Percentiles rank a stretch among this genome's conserved stretches.
Conservation (phyloP, 2,797 vertebrate genomes). For the Allobates femoralis region DNA sequence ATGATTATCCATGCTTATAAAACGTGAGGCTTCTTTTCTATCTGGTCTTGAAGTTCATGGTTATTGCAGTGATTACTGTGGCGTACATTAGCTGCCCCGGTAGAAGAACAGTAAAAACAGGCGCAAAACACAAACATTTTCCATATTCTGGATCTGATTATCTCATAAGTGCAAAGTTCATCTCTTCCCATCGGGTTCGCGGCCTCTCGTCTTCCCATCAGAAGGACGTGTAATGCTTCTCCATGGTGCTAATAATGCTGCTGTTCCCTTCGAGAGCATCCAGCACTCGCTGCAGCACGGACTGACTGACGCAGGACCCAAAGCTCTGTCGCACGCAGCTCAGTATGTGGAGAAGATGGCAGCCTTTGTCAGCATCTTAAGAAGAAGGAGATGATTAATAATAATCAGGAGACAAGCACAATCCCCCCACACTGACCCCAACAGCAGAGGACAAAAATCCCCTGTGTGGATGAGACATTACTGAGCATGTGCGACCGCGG, state of each 20-base stretch:
- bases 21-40: neutral
- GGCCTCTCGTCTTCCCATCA: constrained; percentile 65
- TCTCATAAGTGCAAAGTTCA: neutral
- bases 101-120: neutral
- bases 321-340: constrained; percentile 81
- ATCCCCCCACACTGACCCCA: too few species aligned
- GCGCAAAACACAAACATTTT: too few species aligned
- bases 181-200: neutral
- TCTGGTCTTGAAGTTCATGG: neutral
- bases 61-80: neutral
- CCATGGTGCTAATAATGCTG: constrained; percentile 87
- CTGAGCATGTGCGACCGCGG: too few species aligned
- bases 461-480: too few species aligned
- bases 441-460: too few species aligned
- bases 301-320: constrained; percentile 79
- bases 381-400: constrained; percentile 37
- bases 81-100: neutral
- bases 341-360: constrained; percentile 88
- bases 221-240: constrained; percentile 82
- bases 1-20: too few species aligned
- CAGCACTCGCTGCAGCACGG: constrained; percentile 82
- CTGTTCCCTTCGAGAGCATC: constrained; percentile 87
- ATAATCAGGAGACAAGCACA: too few species aligned
- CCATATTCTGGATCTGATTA: neutral
- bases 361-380: constrained; percentile 89